Conservation (phyloP, 2,888 invertebrate genomes). For the Patella depressa region DNA sequence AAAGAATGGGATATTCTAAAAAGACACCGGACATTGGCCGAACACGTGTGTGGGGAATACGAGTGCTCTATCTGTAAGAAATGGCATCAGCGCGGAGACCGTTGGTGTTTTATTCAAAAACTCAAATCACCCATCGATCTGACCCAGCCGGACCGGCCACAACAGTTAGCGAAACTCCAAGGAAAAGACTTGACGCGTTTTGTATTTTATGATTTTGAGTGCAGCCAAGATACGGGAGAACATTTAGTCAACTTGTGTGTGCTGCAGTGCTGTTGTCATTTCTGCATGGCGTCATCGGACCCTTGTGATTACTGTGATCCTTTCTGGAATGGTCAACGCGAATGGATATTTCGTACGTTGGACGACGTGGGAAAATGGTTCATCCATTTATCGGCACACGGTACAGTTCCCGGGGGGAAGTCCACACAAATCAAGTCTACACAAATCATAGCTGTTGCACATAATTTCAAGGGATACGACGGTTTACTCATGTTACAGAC, state of each 20-base stretch:
- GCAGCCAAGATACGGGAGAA: background rate
- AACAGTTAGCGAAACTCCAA: background rate
- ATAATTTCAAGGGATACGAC: slow-evolving; percentile 5
- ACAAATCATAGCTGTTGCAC: background rate
- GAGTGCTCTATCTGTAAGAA: background rate
- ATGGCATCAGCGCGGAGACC: background rate
- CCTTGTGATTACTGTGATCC: background rate
- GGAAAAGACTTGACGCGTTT: background rate
- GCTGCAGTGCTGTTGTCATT: background rate
- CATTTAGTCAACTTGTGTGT: background rate
- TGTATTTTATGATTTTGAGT: background rate
- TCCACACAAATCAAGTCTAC: background rate
- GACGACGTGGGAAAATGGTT: background rate
- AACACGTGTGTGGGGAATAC: background rate
- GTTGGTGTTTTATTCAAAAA: background rate
- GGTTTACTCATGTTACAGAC: background rate
- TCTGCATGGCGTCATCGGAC: background rate
- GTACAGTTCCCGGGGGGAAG: background rate
- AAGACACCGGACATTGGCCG: background rate
- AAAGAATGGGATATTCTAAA: background rate
- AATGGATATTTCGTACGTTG: background rate
- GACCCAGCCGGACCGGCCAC: background rate
- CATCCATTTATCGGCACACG: background rate
- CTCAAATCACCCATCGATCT: background rate
- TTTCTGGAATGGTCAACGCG: background rate